A percentile compares a stretch with the other conserved stretches of the same genome.
These are phyloP conservation scores for Labeo rohita DNA, from an alignment of 2,113 vertebrate species.

Conservation along the genomic window DNA sequence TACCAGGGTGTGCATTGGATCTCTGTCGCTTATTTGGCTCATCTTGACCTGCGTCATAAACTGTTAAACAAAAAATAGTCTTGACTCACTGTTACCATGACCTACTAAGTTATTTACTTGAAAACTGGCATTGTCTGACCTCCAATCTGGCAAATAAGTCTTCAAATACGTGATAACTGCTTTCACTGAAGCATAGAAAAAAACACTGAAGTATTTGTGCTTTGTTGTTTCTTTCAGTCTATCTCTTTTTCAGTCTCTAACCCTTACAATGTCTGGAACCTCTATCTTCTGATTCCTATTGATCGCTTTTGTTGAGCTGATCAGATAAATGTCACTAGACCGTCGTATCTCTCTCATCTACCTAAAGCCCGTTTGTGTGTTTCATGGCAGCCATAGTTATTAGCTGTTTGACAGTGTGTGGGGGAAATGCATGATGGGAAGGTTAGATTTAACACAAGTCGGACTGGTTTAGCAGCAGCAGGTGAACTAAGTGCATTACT, in stretches of 20 bases:
- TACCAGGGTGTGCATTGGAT: conserved; percentile 18
- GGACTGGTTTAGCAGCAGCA: conserved; percentile 54
- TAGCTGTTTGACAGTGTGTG: conserved; percentile 10
- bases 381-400: background rate
- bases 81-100: conserved; percentile 10
- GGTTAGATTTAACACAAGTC: conserved; percentile 48
- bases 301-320: conserved; percentile 20
- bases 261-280: background rate
- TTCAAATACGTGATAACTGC: background rate
- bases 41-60: background rate
- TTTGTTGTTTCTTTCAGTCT: conserved; percentile 6
- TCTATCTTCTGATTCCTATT: conserved; percentile 17
- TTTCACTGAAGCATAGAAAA: background rate
- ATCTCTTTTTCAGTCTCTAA: background rate
- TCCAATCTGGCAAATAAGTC: background rate
- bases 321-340: conserved; percentile 25
- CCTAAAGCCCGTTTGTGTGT: background rate
- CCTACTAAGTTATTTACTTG: background rate
- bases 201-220: background rate
- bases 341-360: background rate
- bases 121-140: background rate
- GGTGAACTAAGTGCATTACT: conserved; percentile 29
- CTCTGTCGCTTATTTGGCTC: background rate
- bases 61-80: background rate
- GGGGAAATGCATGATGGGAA: conserved; percentile 32